phyloP scores from a whole-genome alignment of 1,140 invertebrate species.

The Macrocentrus cingulum region DNA sequence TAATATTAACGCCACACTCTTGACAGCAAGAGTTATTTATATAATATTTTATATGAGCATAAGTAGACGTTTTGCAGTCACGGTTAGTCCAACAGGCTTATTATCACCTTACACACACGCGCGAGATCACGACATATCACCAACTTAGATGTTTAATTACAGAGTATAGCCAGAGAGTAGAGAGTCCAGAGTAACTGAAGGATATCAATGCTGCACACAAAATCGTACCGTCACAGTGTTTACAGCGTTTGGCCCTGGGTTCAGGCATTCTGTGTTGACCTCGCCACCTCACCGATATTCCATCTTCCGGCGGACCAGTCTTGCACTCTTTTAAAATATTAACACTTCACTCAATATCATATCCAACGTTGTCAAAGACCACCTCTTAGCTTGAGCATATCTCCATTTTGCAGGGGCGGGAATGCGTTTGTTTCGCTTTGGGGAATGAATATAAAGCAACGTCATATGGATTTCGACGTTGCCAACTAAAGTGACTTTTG shows the following conservation, averaged over 20 bases:
- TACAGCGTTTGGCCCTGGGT: constrained; percentile 60
- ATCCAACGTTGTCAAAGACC: background rate
- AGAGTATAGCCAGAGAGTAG: too few species aligned
- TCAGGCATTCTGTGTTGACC: constrained; percentile 60
- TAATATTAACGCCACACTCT: too few species aligned
- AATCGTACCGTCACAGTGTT: constrained; percentile 60
- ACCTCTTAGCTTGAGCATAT: too few species aligned
- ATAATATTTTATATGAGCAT: too few species aligned
- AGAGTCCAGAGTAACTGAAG: background rate
- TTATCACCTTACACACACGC: background rate
- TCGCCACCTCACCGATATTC: constrained; percentile 57
- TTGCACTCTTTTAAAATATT: too few species aligned
- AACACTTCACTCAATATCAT: background rate
- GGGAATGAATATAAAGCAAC: too few species aligned
- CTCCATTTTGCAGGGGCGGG: too few species aligned
- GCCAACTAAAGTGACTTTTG: too few species aligned
- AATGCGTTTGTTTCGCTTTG: too few species aligned
- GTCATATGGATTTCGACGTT: too few species aligned
- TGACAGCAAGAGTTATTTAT: too few species aligned
- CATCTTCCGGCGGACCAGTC: constrained; percentile 43
- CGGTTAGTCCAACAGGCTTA: constrained; percentile 4
- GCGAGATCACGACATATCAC: background rate
- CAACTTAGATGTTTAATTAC: background rate
- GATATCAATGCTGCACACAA: background rate
- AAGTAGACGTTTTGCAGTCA: too few species aligned